These are phyloP conservation scores for Athetis lepigone DNA, from an alignment of 2,888 invertebrate genomes.

Conservation along the genomic window DNA sequence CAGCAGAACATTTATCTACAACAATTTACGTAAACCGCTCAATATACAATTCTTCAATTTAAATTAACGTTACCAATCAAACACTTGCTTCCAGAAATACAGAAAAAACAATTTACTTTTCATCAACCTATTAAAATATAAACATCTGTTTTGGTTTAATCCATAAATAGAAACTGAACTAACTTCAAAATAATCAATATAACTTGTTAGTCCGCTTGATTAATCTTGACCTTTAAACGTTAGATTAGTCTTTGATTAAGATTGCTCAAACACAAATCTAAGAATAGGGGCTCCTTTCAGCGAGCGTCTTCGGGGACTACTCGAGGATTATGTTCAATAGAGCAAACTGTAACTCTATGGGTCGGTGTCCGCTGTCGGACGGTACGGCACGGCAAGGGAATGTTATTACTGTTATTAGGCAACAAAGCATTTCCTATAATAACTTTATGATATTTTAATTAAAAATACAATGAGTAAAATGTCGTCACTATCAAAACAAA, in stretches of 20 bases:
- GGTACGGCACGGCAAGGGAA: neutral
- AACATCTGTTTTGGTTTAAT: neutral
- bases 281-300: slow-evolving; percentile 26
- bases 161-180: slow-evolving; percentile 30
- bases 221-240: slow-evolving; percentile 47
- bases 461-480: neutral
- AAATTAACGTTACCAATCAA: too few relatives aligned
- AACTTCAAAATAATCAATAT: slow-evolving; percentile 14
- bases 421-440: neutral
- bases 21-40: too few relatives aligned
- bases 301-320: slow-evolving; percentile 22
- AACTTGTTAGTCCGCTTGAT: slow-evolving; percentile 24
- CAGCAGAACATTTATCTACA: too few relatives aligned
- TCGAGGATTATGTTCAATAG: slow-evolving; percentile 30
- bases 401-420: too few relatives aligned
- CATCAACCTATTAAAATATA: neutral
- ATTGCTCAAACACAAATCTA: slow-evolving; percentile 36
- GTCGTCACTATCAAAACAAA: neutral
- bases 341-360: slow-evolving; percentile 20
- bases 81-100: too few relatives aligned
- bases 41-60: too few relatives aligned
- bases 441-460: neutral
- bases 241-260: slow-evolving; percentile 45
- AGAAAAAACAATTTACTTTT: too few relatives aligned
- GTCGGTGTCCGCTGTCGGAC: neutral